Evolutionary conservation across 1,140 invertebrate species (phyloP).

Genomic region (Heliconius himera): DNA sequence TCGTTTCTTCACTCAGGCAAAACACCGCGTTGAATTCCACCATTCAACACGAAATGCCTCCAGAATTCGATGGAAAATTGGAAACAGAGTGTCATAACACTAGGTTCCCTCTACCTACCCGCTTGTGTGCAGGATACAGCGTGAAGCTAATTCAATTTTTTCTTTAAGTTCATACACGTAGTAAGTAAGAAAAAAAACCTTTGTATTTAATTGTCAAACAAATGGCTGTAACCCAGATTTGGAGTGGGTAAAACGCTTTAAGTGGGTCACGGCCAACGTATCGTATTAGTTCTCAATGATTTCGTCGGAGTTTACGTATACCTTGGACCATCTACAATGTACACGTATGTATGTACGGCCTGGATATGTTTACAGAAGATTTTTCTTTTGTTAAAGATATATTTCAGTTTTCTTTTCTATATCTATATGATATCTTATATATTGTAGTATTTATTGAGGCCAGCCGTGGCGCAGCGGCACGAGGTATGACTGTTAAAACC

Average conservation of each 20-base stretch:
- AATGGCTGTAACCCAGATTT: constrained; percentile 29
- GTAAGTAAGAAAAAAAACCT: background rate
- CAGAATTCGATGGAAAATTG: no score
- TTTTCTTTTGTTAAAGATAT: background rate
- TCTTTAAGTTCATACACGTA: background rate
- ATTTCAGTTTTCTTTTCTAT: background rate
- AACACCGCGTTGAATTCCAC: no score
- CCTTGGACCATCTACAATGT: background rate
- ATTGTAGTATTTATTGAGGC: no score
- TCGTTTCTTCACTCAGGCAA: no score
- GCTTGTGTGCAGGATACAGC: no score
- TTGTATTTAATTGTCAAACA: constrained; percentile 29
- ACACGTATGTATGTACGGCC: background rate
- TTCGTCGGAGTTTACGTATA: constrained; percentile 9
- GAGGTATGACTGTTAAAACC: no score
- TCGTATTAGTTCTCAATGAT: constrained; percentile 29
- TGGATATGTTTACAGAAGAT: background rate
- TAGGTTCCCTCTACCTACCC: no score
- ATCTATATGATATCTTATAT: no score
- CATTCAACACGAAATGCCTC: no score
- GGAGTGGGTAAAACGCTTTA: constrained; percentile 33
- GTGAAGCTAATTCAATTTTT: no score
- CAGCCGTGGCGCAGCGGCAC: no score
- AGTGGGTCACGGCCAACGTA: constrained; percentile 26
- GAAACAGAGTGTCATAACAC: no score